These are phyloP conservation scores for Triops cancriformis DNA, from an alignment of 1,140 invertebrate genomes.

Conservation along the genomic window DNA sequence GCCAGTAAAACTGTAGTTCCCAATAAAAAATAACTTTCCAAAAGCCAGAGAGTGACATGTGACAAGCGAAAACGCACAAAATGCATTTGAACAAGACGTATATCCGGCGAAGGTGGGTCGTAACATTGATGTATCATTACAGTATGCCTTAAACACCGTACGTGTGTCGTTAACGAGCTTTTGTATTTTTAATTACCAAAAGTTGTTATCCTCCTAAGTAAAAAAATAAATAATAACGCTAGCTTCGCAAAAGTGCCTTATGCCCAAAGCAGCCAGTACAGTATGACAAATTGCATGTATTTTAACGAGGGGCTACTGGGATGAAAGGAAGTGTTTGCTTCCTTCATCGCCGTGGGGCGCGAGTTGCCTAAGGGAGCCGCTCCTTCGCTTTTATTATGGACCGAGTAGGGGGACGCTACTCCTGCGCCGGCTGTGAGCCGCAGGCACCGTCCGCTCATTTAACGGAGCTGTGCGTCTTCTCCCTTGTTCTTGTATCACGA, in stretches of 20 bases:
- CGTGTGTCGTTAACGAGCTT: too few species aligned
- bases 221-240: background rate
- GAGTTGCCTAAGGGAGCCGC: constrained; percentile 7
- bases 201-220: too few species aligned
- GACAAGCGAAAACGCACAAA: too few species aligned
- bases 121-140: too few species aligned
- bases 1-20: too few species aligned
- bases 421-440: background rate
- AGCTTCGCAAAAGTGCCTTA: background rate
- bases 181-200: too few species aligned
- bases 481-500: constrained; percentile 13
- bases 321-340: background rate
- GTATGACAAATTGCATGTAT: background rate
- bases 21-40: too few species aligned
- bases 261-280: background rate
- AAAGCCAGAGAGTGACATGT: too few species aligned
- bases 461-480: background rate
- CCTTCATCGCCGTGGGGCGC: background rate
- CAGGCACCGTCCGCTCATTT: constrained; percentile 8
- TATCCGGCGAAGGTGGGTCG: too few species aligned
- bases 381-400: background rate
- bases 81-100: too few species aligned
- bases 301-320: background rate
- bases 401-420: background rate
- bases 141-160: too few species aligned